A percentile compares a stretch with the other conserved stretches of the same genome.
Conservation (phyloP, 2,113 vertebrate species). For the Esox niger region DNA sequence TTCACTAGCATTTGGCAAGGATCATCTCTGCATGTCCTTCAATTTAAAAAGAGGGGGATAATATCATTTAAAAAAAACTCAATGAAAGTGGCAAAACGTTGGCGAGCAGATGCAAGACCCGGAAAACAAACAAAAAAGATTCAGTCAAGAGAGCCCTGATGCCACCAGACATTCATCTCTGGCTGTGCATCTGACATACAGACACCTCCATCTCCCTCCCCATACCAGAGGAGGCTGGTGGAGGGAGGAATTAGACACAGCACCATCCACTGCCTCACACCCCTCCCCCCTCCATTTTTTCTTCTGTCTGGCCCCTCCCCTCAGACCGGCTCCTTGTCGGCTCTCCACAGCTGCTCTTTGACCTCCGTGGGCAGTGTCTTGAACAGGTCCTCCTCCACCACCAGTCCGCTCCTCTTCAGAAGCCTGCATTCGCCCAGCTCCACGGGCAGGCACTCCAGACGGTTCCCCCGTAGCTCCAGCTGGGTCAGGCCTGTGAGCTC, state of each 20-base stretch:
- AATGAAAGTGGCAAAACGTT: background rate
- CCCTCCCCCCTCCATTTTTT: background rate
- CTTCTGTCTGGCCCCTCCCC: constrained; percentile 5
- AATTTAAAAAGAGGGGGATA: constrained; percentile 13
- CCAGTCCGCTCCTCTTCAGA: constrained; percentile 86
- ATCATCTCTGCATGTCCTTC: constrained; percentile 27
- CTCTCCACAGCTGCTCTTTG: constrained; percentile 91
- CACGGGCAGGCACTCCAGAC: constrained; percentile 90
- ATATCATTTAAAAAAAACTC: constrained; percentile 3
- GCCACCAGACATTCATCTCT: background rate
- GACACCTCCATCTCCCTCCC: background rate
- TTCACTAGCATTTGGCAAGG: constrained; percentile 20
- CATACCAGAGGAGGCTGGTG: background rate
- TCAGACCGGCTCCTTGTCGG: constrained; percentile 92
- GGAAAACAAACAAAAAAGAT: no score
- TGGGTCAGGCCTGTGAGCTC: constrained; percentile 88
- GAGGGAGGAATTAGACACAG: no score
- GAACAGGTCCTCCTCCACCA: constrained; percentile 95
- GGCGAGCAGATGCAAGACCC: background rate
- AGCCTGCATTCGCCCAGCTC: constrained; percentile 92
- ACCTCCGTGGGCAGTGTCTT: constrained; percentile 90
- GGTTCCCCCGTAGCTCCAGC: constrained; percentile 93
- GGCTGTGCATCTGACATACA: background rate
- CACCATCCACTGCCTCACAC: background rate
- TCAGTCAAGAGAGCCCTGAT: background rate